A percentile compares a stretch with the other conserved stretches of the same genome.
Conservation (phyloP, 1,140 invertebrate species). For the Ceratitis capitata region DNA sequence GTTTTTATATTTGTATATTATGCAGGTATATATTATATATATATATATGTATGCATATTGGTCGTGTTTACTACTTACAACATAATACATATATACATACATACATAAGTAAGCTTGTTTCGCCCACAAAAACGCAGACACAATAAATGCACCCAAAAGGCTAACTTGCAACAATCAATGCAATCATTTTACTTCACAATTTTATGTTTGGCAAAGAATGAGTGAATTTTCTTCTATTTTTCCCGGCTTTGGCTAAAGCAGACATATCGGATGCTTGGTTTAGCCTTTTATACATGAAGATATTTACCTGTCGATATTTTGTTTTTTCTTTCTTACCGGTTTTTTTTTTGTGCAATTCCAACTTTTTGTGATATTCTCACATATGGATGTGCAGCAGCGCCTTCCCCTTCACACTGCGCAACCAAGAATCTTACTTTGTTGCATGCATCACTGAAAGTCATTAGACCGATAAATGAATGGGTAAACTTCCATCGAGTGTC, state of each 20-base stretch:
- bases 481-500: conserved; percentile 46
- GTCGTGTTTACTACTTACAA: no score
- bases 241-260: background rate
- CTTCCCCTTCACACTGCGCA: background rate
- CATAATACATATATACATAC: no score
- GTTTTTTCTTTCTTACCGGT: no score
- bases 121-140: background rate
- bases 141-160: conserved; percentile 25
- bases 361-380: background rate
- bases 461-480: conserved; percentile 50
- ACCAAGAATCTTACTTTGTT: no score
- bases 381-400: background rate
- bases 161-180: background rate
- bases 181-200: background rate
- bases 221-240: background rate
- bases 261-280: background rate
- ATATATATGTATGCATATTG: background rate
- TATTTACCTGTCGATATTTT: background rate
- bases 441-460: conserved; percentile 48
- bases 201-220: background rate
- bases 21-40: background rate
- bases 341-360: background rate
- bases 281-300: background rate
- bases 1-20: no score
- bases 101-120: no score